Conservation (phyloP, 1,140 invertebrate genomes). For the Xylocopa sonorina region DNA sequence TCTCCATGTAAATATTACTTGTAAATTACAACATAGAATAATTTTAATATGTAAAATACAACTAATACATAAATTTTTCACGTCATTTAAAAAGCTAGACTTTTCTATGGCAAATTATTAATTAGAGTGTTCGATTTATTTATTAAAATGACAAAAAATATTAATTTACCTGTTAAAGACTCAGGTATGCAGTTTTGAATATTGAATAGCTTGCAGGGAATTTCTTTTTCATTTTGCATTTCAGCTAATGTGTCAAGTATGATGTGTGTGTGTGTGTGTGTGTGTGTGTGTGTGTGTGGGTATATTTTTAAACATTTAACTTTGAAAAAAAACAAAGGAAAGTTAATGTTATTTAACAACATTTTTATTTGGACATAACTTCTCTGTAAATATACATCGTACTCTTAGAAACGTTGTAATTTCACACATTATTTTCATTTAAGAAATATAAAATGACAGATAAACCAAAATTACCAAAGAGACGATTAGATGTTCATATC, state of each 20-base stretch:
- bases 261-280: too few species aligned
- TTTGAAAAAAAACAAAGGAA: neutral
- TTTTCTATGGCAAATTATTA: slow-evolving; percentile 3
- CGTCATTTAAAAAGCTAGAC: slow-evolving; percentile 1
- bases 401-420: neutral
- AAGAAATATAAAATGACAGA: neutral
- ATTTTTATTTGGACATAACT: slow-evolving; percentile 9
- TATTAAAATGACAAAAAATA: slow-evolving; percentile 43
- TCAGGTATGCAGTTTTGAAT: slow-evolving; percentile 61
- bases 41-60: slow-evolving; percentile 38
- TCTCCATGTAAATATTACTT: slow-evolving; percentile 34
- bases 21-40: slow-evolving; percentile 5
- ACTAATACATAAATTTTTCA: slow-evolving; percentile 57
- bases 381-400: neutral
- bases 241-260: too few species aligned
- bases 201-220: slow-evolving; percentile 24
- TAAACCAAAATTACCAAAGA: slow-evolving; percentile 4
- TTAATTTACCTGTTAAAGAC: slow-evolving; percentile 66
- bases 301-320: slow-evolving; percentile 14
- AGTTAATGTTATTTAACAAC: neutral
- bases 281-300: too few species aligned
- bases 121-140: neutral
- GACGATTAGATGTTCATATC: slow-evolving; percentile 46
- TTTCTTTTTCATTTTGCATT: slow-evolving; percentile 14
- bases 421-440: neutral